These are phyloP conservation scores for Lasaia peninsularis DNA, from an alignment of 1,140 invertebrate genomes.

Conservation along the genomic window DNA sequence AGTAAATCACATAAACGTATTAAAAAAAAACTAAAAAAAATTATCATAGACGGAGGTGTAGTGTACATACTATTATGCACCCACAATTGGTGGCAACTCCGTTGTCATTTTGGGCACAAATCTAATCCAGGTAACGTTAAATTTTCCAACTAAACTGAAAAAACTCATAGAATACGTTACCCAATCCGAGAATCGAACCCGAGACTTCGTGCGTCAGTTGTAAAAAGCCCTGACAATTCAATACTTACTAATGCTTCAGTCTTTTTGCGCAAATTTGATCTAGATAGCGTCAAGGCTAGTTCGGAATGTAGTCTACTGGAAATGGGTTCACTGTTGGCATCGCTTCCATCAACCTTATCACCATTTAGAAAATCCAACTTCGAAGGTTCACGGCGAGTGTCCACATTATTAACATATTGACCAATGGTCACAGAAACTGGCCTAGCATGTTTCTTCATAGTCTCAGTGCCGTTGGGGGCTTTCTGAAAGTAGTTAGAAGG, in stretches of 20 bases:
- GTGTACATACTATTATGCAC: too few relatives aligned
- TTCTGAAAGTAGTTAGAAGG: slow-evolving; percentile 82
- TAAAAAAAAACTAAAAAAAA: too few relatives aligned
- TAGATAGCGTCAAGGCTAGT: slow-evolving; percentile 83
- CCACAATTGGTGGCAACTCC: too few relatives aligned
- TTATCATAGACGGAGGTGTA: too few relatives aligned
- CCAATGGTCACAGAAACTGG: slow-evolving; percentile 82
- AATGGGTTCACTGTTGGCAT: slow-evolving; percentile 67
- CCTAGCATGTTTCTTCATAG: slow-evolving; percentile 70
- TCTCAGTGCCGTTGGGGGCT: slow-evolving; percentile 66
- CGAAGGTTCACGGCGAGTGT: slow-evolving; percentile 79
- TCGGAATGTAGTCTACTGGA: slow-evolving; percentile 84
- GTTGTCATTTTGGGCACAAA: too few relatives aligned
- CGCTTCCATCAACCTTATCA: slow-evolving; percentile 54
- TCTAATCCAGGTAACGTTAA: too few relatives aligned
- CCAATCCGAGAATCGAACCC: too few relatives aligned
- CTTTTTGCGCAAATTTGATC: slow-evolving; percentile 84
- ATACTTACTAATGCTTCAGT: slow-evolving; percentile 81
- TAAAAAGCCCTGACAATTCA: too few relatives aligned
- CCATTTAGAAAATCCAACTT: slow-evolving; percentile 83
- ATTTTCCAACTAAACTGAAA: too few relatives aligned
- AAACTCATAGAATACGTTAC: too few relatives aligned
- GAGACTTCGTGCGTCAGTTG: too few relatives aligned
- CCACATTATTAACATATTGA: slow-evolving; percentile 79
- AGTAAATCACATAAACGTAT: too few relatives aligned